Percentiles rank a stretch among this genome's conserved stretches.
Evolutionary conservation across 2,888 invertebrate genomes (phyloP).

Genomic region (Tetramorium bicarinatum): DNA sequence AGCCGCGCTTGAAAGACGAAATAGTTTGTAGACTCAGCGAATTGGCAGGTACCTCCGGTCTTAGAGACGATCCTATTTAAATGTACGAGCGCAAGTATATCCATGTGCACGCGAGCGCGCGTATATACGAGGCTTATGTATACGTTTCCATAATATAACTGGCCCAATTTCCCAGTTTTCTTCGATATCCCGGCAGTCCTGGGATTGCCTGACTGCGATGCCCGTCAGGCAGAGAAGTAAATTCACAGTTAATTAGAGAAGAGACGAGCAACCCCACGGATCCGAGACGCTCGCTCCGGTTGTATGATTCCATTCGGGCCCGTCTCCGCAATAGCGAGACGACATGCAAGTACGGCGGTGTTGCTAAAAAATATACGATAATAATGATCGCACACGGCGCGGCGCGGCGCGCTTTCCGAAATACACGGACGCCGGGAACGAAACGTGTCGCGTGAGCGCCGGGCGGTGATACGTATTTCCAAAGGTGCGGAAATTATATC

Average conservation of each 20-base stretch:
- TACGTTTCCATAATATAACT: slow-evolving; percentile 66
- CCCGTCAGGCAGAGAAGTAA: slow-evolving; percentile 51
- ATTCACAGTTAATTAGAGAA: slow-evolving; percentile 79
- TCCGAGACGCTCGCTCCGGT: slow-evolving; percentile 67
- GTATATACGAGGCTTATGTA: slow-evolving; percentile 31
- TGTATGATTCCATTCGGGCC: slow-evolving; percentile 75
- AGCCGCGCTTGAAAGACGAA: slow-evolving; percentile 62
- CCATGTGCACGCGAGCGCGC: slow-evolving; percentile 64
- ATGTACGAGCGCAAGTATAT: slow-evolving; percentile 75
- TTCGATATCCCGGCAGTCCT: slow-evolving; percentile 49
- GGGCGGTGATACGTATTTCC: slow-evolving; percentile 23
- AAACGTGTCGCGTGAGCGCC: slow-evolving; percentile 37
- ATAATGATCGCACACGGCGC: background rate
- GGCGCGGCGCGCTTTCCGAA: background rate
- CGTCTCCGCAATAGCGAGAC: slow-evolving; percentile 35
- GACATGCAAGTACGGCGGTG: background rate
- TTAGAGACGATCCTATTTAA: slow-evolving; percentile 80
- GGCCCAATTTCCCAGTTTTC: slow-evolving; percentile 79
- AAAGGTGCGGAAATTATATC: slow-evolving; percentile 51
- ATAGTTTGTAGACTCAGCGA: slow-evolving; percentile 78
- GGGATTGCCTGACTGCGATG: slow-evolving; percentile 21
- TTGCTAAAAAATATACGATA: slow-evolving; percentile 5
- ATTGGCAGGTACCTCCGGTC: slow-evolving; percentile 71
- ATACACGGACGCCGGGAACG: slow-evolving; percentile 8
- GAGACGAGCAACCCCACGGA: slow-evolving; percentile 75